Evolutionary conservation across 2,888 invertebrate genomes (phyloP), one percentile per base, ranked within the genome.

Genomic region (Drosophila acutilabella): DNA sequence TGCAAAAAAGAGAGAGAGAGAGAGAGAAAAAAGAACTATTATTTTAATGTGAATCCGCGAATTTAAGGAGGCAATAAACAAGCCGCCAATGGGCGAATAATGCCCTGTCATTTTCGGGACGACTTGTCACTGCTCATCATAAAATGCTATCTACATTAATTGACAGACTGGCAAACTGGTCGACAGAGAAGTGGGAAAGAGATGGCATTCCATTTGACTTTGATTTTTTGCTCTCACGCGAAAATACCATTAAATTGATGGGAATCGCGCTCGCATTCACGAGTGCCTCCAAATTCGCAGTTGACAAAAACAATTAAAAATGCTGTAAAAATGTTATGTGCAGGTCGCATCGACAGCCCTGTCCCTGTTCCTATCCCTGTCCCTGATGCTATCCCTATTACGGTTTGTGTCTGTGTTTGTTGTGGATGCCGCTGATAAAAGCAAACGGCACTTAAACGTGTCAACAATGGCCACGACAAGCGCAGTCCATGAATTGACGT

Each of bases 391-490:
- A 30, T 30, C 30, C 30, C 30, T 30, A 30, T 30, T 30, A 30
- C 30, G 13, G 52, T 41, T 23, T 23, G 16, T 38, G 26, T 26
- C 4, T 71, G 66, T 76, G 62, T 62, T 72, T 70, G 66, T 64
- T 86, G 77, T 71, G 70, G 62, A 68, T 70, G 64, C 52, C 56
- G 71, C 79, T 79, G 87, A 85, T 85, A 85, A 88, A 85, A 85
- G 84, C 87, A 84, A 85, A 81, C 87, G 87, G 74, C 89, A 84
- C 85, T 85, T 85, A 85, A 88, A 84, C 87, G 89, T 85, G 85
- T 88, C 85, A 86, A 86, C 85, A 89, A 84, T 84, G 81, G 81
- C 56, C 62, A 79, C 80, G 78, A 78, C 83, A 86, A 80, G 86
- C 82, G 65, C 87, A 84, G 78, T 65, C 69, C 72, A 64, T 65